Conservation (phyloP, 2,888 invertebrate species). For the Oscheius sp. region DNA sequence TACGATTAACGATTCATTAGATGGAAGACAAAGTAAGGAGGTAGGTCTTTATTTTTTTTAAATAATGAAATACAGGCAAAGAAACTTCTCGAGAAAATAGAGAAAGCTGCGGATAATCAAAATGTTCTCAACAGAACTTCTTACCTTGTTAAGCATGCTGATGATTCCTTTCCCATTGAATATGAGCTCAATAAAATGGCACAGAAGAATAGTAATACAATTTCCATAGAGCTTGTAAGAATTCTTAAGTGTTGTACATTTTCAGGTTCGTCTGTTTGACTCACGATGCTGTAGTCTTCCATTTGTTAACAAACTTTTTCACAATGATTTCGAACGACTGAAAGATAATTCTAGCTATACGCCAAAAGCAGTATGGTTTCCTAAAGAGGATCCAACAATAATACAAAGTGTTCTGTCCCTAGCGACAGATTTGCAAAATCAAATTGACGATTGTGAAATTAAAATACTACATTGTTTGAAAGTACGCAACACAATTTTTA, state of each 20-base stretch:
- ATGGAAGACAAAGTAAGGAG: conserved; percentile 40
- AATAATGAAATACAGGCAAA: conserved; percentile 27
- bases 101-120: background rate
- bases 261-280: conserved; percentile 36
- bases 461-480: conserved; percentile 45
- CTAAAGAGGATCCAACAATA: conserved; percentile 27
- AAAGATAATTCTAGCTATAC: conserved; percentile 28
- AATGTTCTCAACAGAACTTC: background rate
- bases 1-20: conserved; percentile 44
- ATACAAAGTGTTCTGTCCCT: conserved; percentile 45
- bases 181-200: conserved; percentile 38
- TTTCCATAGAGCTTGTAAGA: conserved; percentile 39
- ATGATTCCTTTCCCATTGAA: conserved; percentile 38
- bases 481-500: conserved; percentile 13
- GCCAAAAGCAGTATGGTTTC: conserved; percentile 31
- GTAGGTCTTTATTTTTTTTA: background rate
- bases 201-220: conserved; percentile 36
- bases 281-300: conserved; percentile 39
- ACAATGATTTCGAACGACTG: conserved; percentile 37
- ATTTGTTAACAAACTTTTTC: conserved; percentile 43
- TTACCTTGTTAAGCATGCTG: conserved; percentile 31
- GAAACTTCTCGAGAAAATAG: conserved; percentile 15
- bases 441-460: conserved; percentile 35
- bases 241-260: background rate
- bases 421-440: conserved; percentile 36